phyloP scores from a whole-genome alignment of 2,113 vertebrate genomes.

The Carollia perspicillata region DNA sequence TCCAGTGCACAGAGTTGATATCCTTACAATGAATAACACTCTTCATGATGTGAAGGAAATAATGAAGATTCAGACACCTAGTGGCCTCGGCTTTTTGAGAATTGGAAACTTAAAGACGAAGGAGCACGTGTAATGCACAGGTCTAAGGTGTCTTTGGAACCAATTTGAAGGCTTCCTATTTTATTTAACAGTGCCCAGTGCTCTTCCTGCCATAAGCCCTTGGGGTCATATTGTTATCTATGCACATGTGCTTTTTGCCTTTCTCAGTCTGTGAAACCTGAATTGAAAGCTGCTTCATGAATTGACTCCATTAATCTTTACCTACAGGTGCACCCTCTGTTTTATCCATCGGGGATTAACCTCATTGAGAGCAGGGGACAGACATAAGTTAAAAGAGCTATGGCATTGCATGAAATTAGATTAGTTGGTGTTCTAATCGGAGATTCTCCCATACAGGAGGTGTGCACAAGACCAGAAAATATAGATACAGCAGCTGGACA shows the following conservation, averaged over 20 bases:
- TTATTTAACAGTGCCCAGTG: neutral
- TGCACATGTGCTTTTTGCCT: neutral
- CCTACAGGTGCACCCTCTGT: neutral
- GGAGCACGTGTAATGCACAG: neutral
- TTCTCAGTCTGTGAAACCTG: neutral
- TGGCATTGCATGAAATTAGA: neutral
- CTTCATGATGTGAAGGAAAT: constrained; percentile 30
- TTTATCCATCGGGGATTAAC: neutral
- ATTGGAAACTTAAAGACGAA: neutral
- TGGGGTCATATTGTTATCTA: neutral
- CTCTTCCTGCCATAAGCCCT: neutral
- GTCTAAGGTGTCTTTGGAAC: neutral
- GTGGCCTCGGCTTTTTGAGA: neutral
- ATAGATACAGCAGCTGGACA: neutral
- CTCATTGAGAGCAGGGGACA: neutral
- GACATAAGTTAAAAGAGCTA: neutral
- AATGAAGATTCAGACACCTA: neutral
- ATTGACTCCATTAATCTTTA: neutral
- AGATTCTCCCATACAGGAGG: neutral
- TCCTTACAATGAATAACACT: neutral
- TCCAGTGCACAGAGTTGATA: constrained; percentile 25
- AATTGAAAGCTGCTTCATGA: neutral
- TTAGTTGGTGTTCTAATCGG: neutral
- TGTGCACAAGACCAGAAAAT: neutral
- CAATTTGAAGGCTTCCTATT: neutral